Conservation (phyloP, 1,140 invertebrate species). For the Cotesia chilonis region DNA sequence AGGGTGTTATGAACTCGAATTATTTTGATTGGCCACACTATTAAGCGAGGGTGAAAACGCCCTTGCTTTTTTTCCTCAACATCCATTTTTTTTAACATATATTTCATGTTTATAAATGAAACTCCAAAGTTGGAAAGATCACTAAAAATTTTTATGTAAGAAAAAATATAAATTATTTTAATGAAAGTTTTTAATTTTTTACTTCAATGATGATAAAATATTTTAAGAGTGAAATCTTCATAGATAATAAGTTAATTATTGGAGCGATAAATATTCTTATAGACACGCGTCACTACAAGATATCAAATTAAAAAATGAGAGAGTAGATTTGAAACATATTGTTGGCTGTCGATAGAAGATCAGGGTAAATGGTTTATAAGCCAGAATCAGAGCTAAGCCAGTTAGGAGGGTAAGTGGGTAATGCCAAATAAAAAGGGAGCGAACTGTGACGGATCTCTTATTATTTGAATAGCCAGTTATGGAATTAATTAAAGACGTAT, state of each 20-base stretch:
- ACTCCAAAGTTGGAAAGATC: not conserved
- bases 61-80: not conserved
- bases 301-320: conserved; percentile 8
- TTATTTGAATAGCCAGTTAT: conserved; percentile 26
- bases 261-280: too few relatives aligned
- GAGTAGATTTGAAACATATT: conserved; percentile 24
- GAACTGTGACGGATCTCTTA: conserved; percentile 36
- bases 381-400: too few relatives aligned
- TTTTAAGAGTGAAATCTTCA: too few relatives aligned
- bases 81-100: not conserved
- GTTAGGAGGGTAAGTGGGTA: too few relatives aligned
- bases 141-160: too few relatives aligned
- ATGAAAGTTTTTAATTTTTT: too few relatives aligned
- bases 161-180: too few relatives aligned
- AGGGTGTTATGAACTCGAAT: not conserved
- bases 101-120: not conserved
- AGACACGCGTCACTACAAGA: too few relatives aligned
- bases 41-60: not conserved
- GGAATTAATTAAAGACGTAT: conserved; percentile 39
- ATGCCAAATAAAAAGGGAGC: conserved; percentile 14
- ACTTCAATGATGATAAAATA: too few relatives aligned
- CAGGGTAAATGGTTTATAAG: too few relatives aligned
- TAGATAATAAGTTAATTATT: too few relatives aligned
- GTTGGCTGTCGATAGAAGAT: conserved; percentile 3
- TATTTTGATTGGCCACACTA: not conserved